Evolutionary conservation across 2,888 invertebrate species (phyloP), one percentile per base, ranked within the genome.

Genomic region (Villa cingulata): DNA sequence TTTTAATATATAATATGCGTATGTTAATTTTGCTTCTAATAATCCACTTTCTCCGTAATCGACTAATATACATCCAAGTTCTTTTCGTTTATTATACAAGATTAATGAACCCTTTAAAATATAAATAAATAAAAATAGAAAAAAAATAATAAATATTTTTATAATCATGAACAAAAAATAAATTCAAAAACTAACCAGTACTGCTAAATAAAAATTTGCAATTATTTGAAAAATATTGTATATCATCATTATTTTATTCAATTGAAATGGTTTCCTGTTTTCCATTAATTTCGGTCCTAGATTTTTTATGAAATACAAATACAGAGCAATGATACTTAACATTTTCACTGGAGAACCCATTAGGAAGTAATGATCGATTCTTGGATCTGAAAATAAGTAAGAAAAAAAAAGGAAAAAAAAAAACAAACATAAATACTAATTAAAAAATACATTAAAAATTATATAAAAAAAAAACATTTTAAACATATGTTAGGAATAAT

Each of bases 231-330:
- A 9, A 36, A 38, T 12, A 17, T 40, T 49, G 36, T 50, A 50
- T 34, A 43, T 14, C 27, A 16, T 38, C 53, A 86, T 66, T 15
- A 81, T 41, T 54, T 68, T 73, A 15, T 80, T 72, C 32, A 86
- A 55, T 45, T 82, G 74, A 56, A 74, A 76, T 0, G 85, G 75
- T 45, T 72, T 63, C 40, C 79, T 71, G 51, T 77, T 71, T 51
- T 74, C 72, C 86, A 86, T 86, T 55, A 77, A 70, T 36, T 70
- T 66, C 0, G 87, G 87, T 1, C 87, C 87, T 59, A 77, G 66
- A 56, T 74, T 74, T 41, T 76, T 70, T 1, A 86, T 78, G 55
- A 85, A 78, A 59, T 79, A 72, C 7, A 83, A 67, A 61, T 88
- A 88, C 1, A 72, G 47, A 1, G 69, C 62, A 15, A 77, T 63